phyloP scores from a whole-genome alignment of 1,140 invertebrate genomes.

The Marisa cornuarietis region DNA sequence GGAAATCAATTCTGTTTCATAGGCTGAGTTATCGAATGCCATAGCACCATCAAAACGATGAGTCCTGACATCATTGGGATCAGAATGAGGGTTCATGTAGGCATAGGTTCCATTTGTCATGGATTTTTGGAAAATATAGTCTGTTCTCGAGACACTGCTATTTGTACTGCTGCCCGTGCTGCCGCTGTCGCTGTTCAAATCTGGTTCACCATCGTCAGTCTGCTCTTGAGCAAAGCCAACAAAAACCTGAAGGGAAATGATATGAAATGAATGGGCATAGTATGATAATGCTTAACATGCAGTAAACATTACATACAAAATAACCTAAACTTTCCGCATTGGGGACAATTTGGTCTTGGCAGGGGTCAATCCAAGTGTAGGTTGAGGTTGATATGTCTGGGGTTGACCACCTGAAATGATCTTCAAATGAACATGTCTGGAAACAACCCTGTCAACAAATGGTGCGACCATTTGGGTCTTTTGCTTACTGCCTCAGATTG shows the following conservation, averaged over 20 bases:
- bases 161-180: constrained; percentile 1
- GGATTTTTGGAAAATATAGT: constrained; percentile 11
- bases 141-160: not conserved
- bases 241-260: constrained; percentile 42
- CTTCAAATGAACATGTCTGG: too few relatives aligned
- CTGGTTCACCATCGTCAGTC: constrained; percentile 31
- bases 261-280: too few relatives aligned
- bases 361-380: too few relatives aligned
- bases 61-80: not conserved
- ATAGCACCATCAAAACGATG: not conserved
- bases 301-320: too few relatives aligned
- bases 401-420: too few relatives aligned
- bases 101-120: constrained; percentile 16
- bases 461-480: too few relatives aligned
- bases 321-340: too few relatives aligned
- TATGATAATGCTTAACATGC: too few relatives aligned
- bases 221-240: constrained; percentile 51
- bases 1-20: not conserved
- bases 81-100: constrained; percentile 31
- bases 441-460: too few relatives aligned
- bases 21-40: constrained; percentile 3
- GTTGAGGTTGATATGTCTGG: too few relatives aligned
- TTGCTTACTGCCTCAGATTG: too few relatives aligned
- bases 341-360: too few relatives aligned
- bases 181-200: constrained; percentile 3